phyloP scores from a whole-genome alignment of 2,888 invertebrate genomes.

The Ennomos quercinarius region DNA sequence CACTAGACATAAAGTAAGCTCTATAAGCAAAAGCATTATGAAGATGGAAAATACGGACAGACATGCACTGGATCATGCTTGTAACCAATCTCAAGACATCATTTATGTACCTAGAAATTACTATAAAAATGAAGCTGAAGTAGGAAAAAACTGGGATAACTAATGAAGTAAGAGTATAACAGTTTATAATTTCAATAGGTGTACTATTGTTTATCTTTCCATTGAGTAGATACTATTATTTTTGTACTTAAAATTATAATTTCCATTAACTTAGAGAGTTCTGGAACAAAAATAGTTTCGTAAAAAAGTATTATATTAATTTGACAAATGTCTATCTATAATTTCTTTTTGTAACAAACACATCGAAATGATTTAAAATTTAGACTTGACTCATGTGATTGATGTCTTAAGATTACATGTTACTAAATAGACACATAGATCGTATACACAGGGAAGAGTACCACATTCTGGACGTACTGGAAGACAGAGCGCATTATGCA shows the following conservation, averaged over 20 bases:
- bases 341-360: too few relatives aligned
- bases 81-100: slow-evolving; percentile 24
- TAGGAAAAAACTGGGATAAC: too few relatives aligned
- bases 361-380: too few relatives aligned
- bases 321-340: too few relatives aligned
- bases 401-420: slow-evolving; percentile 21
- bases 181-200: too few relatives aligned
- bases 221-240: too few relatives aligned
- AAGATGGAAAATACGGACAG: slow-evolving; percentile 50
- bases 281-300: too few relatives aligned
- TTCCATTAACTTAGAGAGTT: too few relatives aligned
- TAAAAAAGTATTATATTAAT: too few relatives aligned
- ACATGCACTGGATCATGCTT: slow-evolving; percentile 36
- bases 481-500: slow-evolving; percentile 80
- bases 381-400: neutral
- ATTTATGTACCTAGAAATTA: neutral
- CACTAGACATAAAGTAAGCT: slow-evolving; percentile 41
- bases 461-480: slow-evolving; percentile 83
- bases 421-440: slow-evolving; percentile 24
- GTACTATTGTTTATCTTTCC: too few relatives aligned
- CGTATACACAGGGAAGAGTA: slow-evolving; percentile 65
- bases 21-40: slow-evolving; percentile 69
- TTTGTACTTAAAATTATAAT: too few relatives aligned
- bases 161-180: too few relatives aligned
- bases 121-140: neutral